Evolutionary conservation across 2,797 vertebrate genomes (phyloP), one percentile per base, ranked within the genome.

Genomic region (Pristis pectinata): DNA sequence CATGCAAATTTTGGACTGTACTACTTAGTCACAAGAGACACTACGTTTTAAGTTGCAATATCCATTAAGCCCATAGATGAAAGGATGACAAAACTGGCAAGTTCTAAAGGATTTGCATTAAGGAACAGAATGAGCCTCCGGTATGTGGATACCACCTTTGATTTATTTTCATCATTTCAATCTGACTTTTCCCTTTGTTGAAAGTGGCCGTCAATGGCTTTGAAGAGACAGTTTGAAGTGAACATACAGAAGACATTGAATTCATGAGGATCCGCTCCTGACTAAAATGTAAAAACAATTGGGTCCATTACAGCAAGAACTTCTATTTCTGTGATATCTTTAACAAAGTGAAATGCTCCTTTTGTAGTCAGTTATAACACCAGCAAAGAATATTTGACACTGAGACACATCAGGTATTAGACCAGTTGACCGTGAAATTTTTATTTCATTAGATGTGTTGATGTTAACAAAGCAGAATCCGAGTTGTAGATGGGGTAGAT

Each of bases 151-250:
- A 79, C n/a, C 15, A 79, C 13, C n/a, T 79, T 79, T 87, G 83
- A 30, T 87, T 87, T 87, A 87, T 87, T 59, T 87, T 87, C 11
- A 87, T 59, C 24, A 87, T 87, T 53, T 87, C 49, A 87, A 11
- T 30, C 9, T 79, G n/a, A 79, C 41, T 41, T 53, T 87, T 56
- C 30, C 49, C 53, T 30, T 87, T 30, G 53, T 11, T 53, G 83
- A 87, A 53, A 34, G 49, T 64, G 89, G 37, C 8, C 61, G 34
- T 70, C 22, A 59, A 13, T 44, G 27, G 19, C 24, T 87, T 59
- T 56, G 49, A 7, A 44, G 80, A 61, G 13, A 59, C 10, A 59
- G 56, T 4, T 64, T 59, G 34, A 37, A 44, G 61, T 22, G 34
- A 37, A 70, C 41, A 37, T 67, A 3, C 37, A 92, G 19, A n/a